Percentiles rank a stretch among this genome's conserved stretches.
Evolutionary conservation across 2,797 vertebrate species (phyloP).

Genomic region (Rhabdophis nuchalis): DNA sequence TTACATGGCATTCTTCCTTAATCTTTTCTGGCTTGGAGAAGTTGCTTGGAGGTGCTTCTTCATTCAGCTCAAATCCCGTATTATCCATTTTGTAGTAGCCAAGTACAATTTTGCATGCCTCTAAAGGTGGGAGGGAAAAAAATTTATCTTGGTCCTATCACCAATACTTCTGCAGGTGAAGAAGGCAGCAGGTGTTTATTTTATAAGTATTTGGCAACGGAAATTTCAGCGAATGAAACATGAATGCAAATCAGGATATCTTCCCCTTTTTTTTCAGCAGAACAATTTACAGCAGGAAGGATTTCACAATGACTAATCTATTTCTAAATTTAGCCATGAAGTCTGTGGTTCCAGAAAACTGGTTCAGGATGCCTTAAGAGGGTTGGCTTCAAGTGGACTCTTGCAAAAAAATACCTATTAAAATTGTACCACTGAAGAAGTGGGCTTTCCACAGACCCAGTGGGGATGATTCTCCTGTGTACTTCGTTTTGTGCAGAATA

Average conservation of each 20-base stretch:
- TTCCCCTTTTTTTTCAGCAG: neutral
- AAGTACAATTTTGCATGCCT: neutral
- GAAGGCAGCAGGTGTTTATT: slow-evolving; percentile 21
- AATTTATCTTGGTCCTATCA: neutral
- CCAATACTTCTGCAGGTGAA: slow-evolving; percentile 13
- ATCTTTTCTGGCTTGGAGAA: neutral
- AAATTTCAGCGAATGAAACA: neutral
- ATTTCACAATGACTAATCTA: neutral
- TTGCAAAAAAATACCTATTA: neutral
- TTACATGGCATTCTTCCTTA: neutral
- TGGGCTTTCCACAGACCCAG: neutral
- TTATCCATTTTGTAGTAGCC: slow-evolving; percentile 55
- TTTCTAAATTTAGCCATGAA: neutral
- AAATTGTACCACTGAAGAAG: neutral
- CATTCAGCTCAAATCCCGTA: slow-evolving; percentile 55
- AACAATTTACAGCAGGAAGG: neutral
- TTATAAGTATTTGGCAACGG: neutral
- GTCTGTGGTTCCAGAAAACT: neutral
- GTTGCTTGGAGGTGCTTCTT: neutral
- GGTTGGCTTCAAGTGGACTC: neutral
- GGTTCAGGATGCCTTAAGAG: neutral
- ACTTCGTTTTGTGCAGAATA: neutral
- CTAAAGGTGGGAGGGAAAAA: neutral
- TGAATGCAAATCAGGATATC: slow-evolving; percentile 14
- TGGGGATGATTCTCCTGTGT: neutral